Evolutionary conservation across 2,888 invertebrate genomes (phyloP), one percentile per base, ranked within the genome.

Genomic region (Thera britannica): DNA sequence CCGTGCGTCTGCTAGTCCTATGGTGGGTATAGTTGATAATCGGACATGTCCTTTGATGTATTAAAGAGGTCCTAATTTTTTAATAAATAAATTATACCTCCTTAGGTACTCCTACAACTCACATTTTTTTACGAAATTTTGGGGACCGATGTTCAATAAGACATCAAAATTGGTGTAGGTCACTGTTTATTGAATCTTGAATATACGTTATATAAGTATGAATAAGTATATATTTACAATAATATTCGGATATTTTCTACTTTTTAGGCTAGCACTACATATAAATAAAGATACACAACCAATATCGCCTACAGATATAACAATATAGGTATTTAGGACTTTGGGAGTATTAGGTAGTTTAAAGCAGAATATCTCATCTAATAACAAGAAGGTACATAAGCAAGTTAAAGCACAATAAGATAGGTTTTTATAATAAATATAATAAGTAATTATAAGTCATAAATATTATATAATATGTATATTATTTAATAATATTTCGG

Each of bases 161-260:
- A 71, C 58, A 71, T 64, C 77, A 77, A 75, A 79, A 76, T 75
- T 12, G 41, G 7, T 23, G 58, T 73, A 80, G 81, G 85, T 83
- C 82, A 87, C 77, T 82, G 82, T 90, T 90, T 90, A 90, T 90
- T 90, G 86, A 89, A 88, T 87, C 86, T 83, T 83, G 85, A 88
- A 88, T 88, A 88, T 86, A 52, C 11, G 34, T 52, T 87, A 87
- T 90, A 84, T 87, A 79, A 80, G 86, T 83, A 83, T 82, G 83
- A 76, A 80, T 89, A 86, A 79, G 79, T 90, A 46, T 46, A 46
- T 46, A 92, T 91, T 88, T 92, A 93, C 91, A 91, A 85, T 86
- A 87, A 81, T 83, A 83, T 85, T 85, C 79, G 80, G 80, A 83
- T 83, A 79, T 79, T 78, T 74, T 79, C 82, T 80, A 80, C 86